Percentiles rank a stretch among this genome's conserved stretches.
Evolutionary conservation across 2,113 vertebrate species (phyloP).

Genomic region (Psilopogon haemacephalus): DNA sequence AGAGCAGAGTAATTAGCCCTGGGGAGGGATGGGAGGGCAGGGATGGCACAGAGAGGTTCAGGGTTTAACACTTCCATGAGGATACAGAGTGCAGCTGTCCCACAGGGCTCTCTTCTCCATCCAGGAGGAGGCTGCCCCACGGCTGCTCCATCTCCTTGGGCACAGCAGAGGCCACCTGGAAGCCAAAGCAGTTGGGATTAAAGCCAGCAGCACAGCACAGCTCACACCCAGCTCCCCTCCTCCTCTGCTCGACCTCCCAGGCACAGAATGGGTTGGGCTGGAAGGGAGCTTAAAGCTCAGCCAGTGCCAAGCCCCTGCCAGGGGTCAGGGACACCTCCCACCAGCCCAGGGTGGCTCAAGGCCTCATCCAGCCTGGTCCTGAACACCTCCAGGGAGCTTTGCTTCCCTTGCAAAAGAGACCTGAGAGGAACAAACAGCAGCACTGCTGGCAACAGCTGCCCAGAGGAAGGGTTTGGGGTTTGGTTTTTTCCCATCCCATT

Average conservation of each 20-base stretch:
- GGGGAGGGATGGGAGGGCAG: neutral
- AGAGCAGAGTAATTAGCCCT: fast-evolving
- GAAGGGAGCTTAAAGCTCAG: no score
- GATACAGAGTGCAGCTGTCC: fast-evolving
- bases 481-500: neutral
- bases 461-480: neutral
- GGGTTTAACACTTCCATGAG: neutral
- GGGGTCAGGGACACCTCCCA: no score
- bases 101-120: neutral
- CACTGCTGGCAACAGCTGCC: neutral
- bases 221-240: neutral
- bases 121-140: fast-evolving
- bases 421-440: neutral
- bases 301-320: neutral
- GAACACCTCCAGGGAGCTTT: neutral
- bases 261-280: no score
- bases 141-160: neutral
- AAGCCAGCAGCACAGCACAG: neutral
- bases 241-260: neutral
- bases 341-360: no score
- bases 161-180: neutral
- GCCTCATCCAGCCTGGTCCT: no score
- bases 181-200: neutral
- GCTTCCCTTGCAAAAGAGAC: neutral
- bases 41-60: fast-evolving